phyloP scores from a whole-genome alignment of 2,888 invertebrate genomes.

The Platerodrilus igneus region DNA sequence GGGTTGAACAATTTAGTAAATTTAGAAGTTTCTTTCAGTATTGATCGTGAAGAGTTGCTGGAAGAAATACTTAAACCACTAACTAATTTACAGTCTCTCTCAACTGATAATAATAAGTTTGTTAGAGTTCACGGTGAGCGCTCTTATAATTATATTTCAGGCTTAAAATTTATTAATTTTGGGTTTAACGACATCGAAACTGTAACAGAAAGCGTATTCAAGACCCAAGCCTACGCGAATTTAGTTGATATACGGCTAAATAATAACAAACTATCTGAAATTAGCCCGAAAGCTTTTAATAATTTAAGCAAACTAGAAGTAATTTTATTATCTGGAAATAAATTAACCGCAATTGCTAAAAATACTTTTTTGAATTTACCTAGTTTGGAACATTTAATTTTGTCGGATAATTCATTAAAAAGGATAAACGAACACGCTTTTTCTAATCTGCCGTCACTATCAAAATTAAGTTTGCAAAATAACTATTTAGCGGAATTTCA shows the following conservation, averaged over 20 bases:
- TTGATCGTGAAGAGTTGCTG: slow-evolving; percentile 74
- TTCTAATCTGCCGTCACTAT: slow-evolving; percentile 68
- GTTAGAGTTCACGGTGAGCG: slow-evolving; percentile 66
- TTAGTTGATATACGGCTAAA: slow-evolving; percentile 76
- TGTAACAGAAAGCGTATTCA: slow-evolving; percentile 65
- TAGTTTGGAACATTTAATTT: slow-evolving; percentile 73
- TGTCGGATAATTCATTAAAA: slow-evolving; percentile 76
- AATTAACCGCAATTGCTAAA: slow-evolving; percentile 64
- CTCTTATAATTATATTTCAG: slow-evolving; percentile 65
- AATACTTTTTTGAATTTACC: slow-evolving; percentile 74
- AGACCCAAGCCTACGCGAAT: slow-evolving; percentile 64
- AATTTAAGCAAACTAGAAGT: slow-evolving; percentile 69
- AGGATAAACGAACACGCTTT: slow-evolving; percentile 71
- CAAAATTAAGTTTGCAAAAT: slow-evolving; percentile 74
- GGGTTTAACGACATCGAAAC: slow-evolving; percentile 77
- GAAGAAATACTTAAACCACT: slow-evolving; percentile 71
- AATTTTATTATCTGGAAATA: slow-evolving; percentile 74
- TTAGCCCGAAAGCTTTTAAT: slow-evolving; percentile 67
- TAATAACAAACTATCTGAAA: slow-evolving; percentile 69
- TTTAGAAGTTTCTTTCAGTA: slow-evolving; percentile 80
- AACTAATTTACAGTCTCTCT: slow-evolving; percentile 73
- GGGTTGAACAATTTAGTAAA: slow-evolving; percentile 74
- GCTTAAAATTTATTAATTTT: slow-evolving; percentile 75
- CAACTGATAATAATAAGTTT: slow-evolving; percentile 83
- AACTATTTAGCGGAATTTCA: slow-evolving; percentile 69